Base-by-base conservation (phyloP, 2,888 invertebrate genomes). In the Cerastoderma edule region DNA sequence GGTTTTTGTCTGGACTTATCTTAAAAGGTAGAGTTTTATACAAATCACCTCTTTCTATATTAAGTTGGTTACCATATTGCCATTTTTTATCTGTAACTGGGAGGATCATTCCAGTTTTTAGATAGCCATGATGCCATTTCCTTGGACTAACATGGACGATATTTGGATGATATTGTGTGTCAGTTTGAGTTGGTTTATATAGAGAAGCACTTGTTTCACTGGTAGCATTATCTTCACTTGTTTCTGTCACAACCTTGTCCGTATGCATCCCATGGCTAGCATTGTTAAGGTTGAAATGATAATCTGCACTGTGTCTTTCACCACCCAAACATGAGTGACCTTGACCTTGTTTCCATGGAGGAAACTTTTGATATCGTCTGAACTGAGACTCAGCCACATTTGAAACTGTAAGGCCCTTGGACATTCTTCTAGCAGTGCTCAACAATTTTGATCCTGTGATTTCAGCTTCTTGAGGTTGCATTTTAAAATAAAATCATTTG, bases 101-200 rank as follows among this genome's bases (percentile, higher is more conserved):
- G 19, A 57, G 16, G 19, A 33, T 54, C 27, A 54, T 6, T 27
- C 28, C 54, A 5, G 27, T 54, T 22, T 28, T 54, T 4, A 54
- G 5, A 27, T 54, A 24, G 4, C 54, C 54, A 54, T 54, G 54
- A 27, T 39, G 39, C 63, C 63, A 64, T n/a, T 64, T 64, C 44
- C 63, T 64, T 2, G 63, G 63, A 39, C 63, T 64, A 2, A 39
- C 24, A 22, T 35, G 35, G 35, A 24, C 54, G 10, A 19, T 5
- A 27, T 5, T 5, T 5, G n/a, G n/a, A n/a, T 54, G 24, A 27
- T 3, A 4, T 54, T 54, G 54, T 5, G 3, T 28, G 13, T 27
- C 27, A n/a, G 48, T 19, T 48, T 6, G 6, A 19, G 16, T 19
- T 10, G 6, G 6, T 48, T 6, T 19, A 10, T n/a, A 10, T 6